Evolutionary conservation across 2,888 invertebrate genomes (phyloP), one percentile per base, ranked within the genome.

Genomic region (Stenodera caucasica): DNA sequence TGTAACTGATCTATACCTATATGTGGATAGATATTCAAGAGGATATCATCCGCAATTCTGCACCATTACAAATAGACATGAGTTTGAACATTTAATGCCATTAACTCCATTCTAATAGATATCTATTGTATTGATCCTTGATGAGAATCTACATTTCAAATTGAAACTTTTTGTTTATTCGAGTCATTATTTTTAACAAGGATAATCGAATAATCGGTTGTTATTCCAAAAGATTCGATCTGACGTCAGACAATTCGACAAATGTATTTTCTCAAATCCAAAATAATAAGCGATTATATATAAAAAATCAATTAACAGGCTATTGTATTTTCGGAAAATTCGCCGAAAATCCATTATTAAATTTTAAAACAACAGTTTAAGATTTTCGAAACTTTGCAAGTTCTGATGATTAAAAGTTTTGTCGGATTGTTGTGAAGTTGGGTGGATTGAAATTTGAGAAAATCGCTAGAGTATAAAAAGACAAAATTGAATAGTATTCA

Each of bases 71-170:
- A 7, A 26, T 26, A 26, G 26, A 26, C 26, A 7, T 3, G 4
- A 26, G 4, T 26, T 45, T 12, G 11, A 45, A 45, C 45, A 18
- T 45, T 45, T 21, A 45, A 18, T 9, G 18, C 2, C 40, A 40
- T 40, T 40, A 40, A 40, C 40, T 18, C 40, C 2, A 40, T 40
- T 40, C 40, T 40, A 40, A 40, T 40, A 45, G 45, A 45, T 45
- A 45, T 45, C 45, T 12, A 45, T 45, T 21, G 45, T 45, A 45
- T 45, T 45, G 45, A 45, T 45, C 45, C 21, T 45, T 11, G 8
- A 9, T 8, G 11, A 45, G n/a, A 21, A 21, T 21, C 45, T 21
- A 45, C 45, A 45, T 45, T 45, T 18, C 1, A 21, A 45, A 45
- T 45, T 21, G 21, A 45, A 21, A 15, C 35, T n/a, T n/a, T 35